These are phyloP conservation scores for Drosophila acutilabella DNA, from an alignment of 2,888 invertebrate genomes.

Conservation along the genomic window DNA sequence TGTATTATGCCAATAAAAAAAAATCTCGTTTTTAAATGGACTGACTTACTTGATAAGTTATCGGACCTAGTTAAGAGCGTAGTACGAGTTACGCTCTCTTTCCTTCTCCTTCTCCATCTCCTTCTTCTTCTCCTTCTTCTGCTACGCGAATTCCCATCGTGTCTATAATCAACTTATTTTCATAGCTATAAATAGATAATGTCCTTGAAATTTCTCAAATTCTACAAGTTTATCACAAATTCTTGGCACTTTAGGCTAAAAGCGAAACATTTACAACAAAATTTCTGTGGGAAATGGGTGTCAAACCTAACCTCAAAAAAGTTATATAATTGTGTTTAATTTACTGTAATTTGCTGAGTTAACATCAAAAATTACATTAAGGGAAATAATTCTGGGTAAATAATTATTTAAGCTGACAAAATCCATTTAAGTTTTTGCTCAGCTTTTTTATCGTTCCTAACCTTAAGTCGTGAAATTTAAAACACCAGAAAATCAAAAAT, in stretches of 20 bases:
- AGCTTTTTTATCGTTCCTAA: not conserved
- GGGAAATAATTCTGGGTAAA: too few species aligned
- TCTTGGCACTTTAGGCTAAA: not conserved
- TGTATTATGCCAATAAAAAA: conserved; percentile 43
- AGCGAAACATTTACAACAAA: not conserved
- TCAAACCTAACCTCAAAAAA: not conserved
- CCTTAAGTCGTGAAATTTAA: not conserved
- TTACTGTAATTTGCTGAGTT: too few species aligned
- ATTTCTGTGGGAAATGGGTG: not conserved
- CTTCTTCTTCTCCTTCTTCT: not conserved
- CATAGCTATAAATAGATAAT: conserved; percentile 15
- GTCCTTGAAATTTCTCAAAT: not conserved
- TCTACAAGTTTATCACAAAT: conserved; percentile 1
- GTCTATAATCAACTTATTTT: conserved; percentile 2
- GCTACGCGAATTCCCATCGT: not conserved
- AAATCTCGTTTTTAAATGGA: conserved; percentile 40
- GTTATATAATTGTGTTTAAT: not conserved
- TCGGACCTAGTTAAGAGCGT: not conserved
- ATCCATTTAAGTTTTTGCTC: too few species aligned
- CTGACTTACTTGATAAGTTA: conserved; percentile 34
- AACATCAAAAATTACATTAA: too few species aligned
- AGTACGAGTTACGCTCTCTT: not conserved
- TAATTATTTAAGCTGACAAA: too few species aligned
- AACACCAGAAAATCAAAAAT: too few species aligned
- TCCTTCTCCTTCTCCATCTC: not conserved